Evolutionary conservation across 2,797 vertebrate genomes (phyloP).

Genomic region (Falco concolor): DNA sequence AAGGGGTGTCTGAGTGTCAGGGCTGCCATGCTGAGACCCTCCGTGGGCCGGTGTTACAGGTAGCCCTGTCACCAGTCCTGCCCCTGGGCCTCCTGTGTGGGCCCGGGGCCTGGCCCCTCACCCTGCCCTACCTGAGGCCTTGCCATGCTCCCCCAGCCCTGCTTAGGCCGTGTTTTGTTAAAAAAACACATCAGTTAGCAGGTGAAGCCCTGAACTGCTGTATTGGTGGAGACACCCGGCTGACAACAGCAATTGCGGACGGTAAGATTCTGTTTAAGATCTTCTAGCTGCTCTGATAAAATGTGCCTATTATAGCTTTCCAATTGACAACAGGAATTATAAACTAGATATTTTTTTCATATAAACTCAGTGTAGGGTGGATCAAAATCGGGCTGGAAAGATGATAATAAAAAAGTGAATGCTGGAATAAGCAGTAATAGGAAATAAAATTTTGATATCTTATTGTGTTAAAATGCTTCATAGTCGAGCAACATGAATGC

Average conservation of each 20-base stretch:
- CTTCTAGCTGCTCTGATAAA: not conserved
- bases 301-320: not conserved
- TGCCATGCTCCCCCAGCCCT: accelerated
- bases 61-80: not conserved
- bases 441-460: not conserved
- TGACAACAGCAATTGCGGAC: accelerated
- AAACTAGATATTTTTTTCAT: not conserved
- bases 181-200: not conserved
- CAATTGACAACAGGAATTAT: not conserved
- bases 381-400: not conserved
- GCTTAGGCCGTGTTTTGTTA: not conserved
- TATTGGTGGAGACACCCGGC: accelerated
- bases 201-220: not conserved
- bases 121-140: not conserved
- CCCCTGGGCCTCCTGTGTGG: not conserved
- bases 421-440: not conserved
- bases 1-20: too few relatives aligned
- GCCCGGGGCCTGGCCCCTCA: too few relatives aligned
- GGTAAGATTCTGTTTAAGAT: not conserved
- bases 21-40: too few relatives aligned
- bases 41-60: too few relatives aligned
- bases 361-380: not conserved
- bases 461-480: not conserved
- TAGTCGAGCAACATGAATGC: not conserved
- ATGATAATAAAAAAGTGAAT: not conserved